Evolutionary conservation across 1,140 invertebrate genomes (phyloP).

Genomic region (Drosophila sucinea): DNA sequence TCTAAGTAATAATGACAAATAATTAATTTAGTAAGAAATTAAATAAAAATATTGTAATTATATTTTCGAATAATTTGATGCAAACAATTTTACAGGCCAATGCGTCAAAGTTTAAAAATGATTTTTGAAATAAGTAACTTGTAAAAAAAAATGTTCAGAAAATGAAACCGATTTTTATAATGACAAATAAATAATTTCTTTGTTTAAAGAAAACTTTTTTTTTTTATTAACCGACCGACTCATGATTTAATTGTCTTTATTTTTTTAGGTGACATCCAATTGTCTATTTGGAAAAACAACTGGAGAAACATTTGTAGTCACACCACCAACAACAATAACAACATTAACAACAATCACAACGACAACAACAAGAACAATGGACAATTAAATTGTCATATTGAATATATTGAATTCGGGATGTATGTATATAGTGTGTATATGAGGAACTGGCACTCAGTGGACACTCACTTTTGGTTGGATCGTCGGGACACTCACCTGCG

Average conservation of each 20-base stretch:
- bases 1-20: no score
- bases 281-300: not conserved
- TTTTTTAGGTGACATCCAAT: not conserved
- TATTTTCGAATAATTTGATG: no score
- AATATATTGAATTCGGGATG: not conserved
- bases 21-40: no score
- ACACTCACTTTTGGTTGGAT: conserved; percentile 79
- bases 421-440: conserved; percentile 13
- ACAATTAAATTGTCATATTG: not conserved
- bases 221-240: not conserved
- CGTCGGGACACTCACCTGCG: conserved; percentile 90
- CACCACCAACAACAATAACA: not conserved
- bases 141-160: no score
- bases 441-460: conserved; percentile 47
- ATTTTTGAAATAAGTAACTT: no score
- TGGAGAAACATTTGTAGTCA: not conserved
- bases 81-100: no score
- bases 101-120: no score
- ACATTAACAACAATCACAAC: not conserved
- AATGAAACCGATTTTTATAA: not conserved
- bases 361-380: not conserved
- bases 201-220: not conserved
- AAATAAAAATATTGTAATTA: no score
- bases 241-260: not conserved
- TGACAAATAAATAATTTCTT: not conserved